These are phyloP conservation scores for Ferdinandea cuprea DNA, from an alignment of 2,888 invertebrate species.

Conservation along the genomic window DNA sequence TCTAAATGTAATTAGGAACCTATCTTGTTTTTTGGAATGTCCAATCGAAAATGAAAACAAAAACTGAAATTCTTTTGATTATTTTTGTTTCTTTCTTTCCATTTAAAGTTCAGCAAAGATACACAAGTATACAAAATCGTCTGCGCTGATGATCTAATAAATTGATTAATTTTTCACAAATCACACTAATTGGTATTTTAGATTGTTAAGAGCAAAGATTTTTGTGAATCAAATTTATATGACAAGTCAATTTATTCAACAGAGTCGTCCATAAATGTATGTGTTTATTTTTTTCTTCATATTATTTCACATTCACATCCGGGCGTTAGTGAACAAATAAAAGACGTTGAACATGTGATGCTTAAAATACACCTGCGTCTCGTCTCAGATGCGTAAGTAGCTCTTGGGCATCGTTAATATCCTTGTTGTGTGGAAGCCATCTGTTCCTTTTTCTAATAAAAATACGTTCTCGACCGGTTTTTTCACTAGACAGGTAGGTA, in stretches of 20 bases:
- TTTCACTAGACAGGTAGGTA: constrained; percentile 20
- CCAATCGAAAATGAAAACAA: constrained; percentile 5
- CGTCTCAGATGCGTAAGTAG: constrained; percentile 31
- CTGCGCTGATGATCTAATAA: constrained; percentile 7
- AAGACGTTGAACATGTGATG: constrained; percentile 42
- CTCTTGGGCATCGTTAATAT: constrained; percentile 3
- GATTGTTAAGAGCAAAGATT: constrained; percentile 8
- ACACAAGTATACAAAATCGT: background rate
- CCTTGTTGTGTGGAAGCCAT: constrained; percentile 49
- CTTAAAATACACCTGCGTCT: constrained; percentile 56
- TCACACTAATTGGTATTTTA: constrained; percentile 22
- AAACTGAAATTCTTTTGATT: constrained; percentile 2
- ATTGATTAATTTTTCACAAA: constrained; percentile 13
- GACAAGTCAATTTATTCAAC: background rate
- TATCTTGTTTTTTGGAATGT: constrained; percentile 5
- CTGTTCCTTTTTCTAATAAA: constrained; percentile 55
- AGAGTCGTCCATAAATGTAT: background rate
- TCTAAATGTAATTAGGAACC: constrained; percentile 32
- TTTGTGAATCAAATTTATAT: background rate
- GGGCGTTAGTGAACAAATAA: constrained; percentile 49
- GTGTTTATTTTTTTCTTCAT: constrained; percentile 13
- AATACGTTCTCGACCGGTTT: constrained; percentile 45
- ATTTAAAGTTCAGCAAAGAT: background rate
- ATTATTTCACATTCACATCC: constrained; percentile 38
- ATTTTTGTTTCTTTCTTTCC: background rate